phyloP scores from a whole-genome alignment of 2,113 vertebrate species.

The Channa argus region DNA sequence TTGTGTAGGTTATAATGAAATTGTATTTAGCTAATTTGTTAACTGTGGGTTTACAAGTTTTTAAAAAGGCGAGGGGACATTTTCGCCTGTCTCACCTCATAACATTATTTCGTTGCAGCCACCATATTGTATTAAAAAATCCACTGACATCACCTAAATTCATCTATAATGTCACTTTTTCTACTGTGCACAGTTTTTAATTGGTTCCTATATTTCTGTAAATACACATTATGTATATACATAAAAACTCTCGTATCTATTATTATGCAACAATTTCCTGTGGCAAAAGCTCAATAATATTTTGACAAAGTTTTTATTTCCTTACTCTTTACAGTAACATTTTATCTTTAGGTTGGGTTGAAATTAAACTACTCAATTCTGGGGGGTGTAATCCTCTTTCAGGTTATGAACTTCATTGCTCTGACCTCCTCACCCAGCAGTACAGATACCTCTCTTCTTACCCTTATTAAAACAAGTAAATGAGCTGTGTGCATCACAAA shows the following conservation, averaged over 20 bases:
- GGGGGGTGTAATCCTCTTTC: neutral
- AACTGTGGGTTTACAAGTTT: too few species aligned
- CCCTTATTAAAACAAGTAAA: constrained; percentile 35
- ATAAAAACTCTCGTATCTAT: neutral
- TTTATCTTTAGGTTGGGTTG: neutral
- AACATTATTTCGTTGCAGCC: too few species aligned
- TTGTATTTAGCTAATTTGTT: too few species aligned
- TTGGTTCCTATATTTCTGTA: too few species aligned
- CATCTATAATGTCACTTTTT: too few species aligned
- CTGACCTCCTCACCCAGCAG: neutral
- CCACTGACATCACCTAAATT: too few species aligned
- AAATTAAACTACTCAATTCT: neutral
- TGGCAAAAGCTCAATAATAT: neutral
- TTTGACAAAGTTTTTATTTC: neutral
- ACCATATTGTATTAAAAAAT: too few species aligned
- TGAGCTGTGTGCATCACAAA: constrained; percentile 2
- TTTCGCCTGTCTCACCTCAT: too few species aligned
- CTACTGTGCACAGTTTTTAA: too few species aligned
- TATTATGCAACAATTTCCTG: neutral
- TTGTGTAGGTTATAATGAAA: too few species aligned
- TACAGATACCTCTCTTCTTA: neutral
- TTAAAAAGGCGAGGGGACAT: too few species aligned
- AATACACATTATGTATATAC: too few species aligned
- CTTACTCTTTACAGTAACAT: neutral
- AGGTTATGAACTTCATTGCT: constrained; percentile 8